These are phyloP conservation scores for Saturnia japonica DNA, from an alignment of 2,888 invertebrate species.

Conservation along the genomic window DNA sequence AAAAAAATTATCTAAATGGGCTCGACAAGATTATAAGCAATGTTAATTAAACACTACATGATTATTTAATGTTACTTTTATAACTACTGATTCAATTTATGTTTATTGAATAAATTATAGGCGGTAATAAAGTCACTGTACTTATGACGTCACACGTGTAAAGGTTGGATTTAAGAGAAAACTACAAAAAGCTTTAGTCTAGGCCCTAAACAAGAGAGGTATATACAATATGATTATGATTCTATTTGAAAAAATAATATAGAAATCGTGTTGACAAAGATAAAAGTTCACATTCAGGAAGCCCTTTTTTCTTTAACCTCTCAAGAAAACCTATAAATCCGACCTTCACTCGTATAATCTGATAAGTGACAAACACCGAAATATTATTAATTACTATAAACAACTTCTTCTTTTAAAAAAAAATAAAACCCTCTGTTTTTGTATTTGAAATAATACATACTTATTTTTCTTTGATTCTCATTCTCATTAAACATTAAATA, in stretches of 20 bases:
- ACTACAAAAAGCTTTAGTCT: no score
- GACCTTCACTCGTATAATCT: neutral
- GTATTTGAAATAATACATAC: neutral
- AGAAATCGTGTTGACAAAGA: no score
- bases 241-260: no score
- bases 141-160: neutral
- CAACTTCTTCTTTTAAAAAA: neutral
- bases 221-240: no score
- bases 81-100: neutral
- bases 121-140: neutral
- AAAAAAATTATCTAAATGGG: neutral
- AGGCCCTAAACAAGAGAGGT: no score
- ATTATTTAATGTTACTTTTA: neutral
- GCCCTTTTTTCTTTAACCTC: no score
- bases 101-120: neutral
- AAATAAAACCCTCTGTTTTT: neutral
- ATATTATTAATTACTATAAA: neutral
- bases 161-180: no score
- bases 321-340: no score
- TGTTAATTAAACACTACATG: neutral
- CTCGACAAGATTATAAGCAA: neutral
- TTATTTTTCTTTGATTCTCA: neutral
- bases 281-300: no score
- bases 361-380: neutral
- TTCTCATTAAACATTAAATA: neutral